Base-by-base conservation (phyloP, 2,113 vertebrate species). In the Phalacrocorax brasilianus region DNA sequence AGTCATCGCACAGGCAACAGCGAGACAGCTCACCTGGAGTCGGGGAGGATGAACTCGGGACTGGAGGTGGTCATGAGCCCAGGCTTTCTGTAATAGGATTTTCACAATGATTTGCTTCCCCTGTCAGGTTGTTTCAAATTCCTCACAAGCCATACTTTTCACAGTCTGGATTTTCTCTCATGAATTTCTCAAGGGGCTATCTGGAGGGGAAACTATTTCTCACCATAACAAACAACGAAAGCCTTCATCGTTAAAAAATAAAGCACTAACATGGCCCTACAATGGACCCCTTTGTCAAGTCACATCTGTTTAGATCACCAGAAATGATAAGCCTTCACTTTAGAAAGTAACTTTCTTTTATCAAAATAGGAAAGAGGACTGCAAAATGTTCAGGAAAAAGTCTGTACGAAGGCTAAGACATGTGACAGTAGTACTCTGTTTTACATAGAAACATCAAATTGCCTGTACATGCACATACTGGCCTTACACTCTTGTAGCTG, bases 141-240 rank as follows among this genome's bases (percentile, higher is more conserved):
- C 97, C 94, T 96, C 75, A 68, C 97, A 94, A 93, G 91, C 91
- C 96, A 77, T 93, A 77, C 93, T 97, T 96, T 96, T 95, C 96
- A 96, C 96, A 95, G 95, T 95, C 95, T 97, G 96, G 95, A 80
- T 96, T 95, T 97, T 95, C 96, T 96, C 95, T 95, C 82, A 76
- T 83, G 55, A 86, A 77, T 97, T 97, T 97, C 97, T 96, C 95
- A 94, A 94, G 91, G 94, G 97, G 95, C 91, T 95, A 91, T 94
- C 86, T 93, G 89, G 62, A 94, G 85, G 91, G 95, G 53, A 97
- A 96, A 93, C 83, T 97, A 86, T 91, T 97, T 95, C 96, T 97
- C 96, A 97, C 95, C 95, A 96, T 96, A 94, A 95, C 91, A 95
- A 96, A 96, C 96, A 96, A 96, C 92, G 82, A 89, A 95, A 95